Conservation (phyloP, 2,113 vertebrate genomes). For the Gnathonemus longibarbis region DNA sequence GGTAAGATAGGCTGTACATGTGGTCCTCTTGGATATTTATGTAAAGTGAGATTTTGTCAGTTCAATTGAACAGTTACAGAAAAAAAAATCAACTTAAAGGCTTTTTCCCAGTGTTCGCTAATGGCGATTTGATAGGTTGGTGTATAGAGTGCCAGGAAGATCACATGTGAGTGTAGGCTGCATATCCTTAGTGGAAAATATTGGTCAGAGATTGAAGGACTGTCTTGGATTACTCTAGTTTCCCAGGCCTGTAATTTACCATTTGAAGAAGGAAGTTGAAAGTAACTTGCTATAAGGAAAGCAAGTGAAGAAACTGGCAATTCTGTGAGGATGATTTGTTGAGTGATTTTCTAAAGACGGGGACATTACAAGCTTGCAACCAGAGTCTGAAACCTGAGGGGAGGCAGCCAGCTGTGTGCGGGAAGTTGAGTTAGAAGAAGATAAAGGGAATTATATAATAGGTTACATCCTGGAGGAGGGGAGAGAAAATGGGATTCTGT, state of each 20-base stretch:
- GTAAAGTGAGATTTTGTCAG: neutral
- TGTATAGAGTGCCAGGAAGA: neutral
- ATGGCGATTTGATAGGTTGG: neutral
- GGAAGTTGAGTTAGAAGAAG: neutral
- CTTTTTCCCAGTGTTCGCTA: neutral
- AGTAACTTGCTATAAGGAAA: neutral
- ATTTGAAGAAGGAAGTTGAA: neutral
- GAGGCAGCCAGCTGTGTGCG: neutral
- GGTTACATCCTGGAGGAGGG: neutral
- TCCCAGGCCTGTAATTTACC: neutral
- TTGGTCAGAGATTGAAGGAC: neutral
- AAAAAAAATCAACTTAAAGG: neutral
- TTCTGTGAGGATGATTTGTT: conserved; percentile 1
- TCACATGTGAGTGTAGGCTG: neutral
- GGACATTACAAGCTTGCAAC: neutral
- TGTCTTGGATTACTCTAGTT: neutral
- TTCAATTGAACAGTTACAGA: neutral
- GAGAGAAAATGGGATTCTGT: conserved; percentile 8
- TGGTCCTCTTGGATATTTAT: too few species aligned
- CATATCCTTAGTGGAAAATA: neutral
- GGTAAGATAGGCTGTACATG: neutral
- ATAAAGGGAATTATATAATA: conserved; percentile 4
- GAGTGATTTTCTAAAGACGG: neutral
- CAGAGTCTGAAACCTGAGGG: conserved; percentile 9
- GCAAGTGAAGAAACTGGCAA: neutral